Base-by-base conservation (phyloP, 2,888 invertebrate species). In the Alloscopus bannaensis region DNA sequence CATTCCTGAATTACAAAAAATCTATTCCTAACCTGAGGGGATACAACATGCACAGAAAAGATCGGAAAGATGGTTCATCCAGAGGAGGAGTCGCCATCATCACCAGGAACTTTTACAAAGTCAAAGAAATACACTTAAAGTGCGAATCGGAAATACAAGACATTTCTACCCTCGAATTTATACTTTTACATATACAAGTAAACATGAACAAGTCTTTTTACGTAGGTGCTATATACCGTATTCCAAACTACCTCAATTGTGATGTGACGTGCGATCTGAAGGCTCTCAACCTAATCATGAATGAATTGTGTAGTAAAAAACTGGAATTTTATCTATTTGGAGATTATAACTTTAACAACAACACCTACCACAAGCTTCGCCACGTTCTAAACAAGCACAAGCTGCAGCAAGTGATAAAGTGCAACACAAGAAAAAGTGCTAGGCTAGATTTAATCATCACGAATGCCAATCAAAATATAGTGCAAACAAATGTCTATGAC, bases 371-470 rank as follows among this genome's bases (percentile, higher is more conserved):
- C 26, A 64, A 42, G 36, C 26, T 64, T 24, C 24, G 45, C 16
- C 3, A 11, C 1, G 2, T n/a, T 0, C 1, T 64, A 1, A 6
- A 11, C 13, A 42, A 62, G 28, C 11, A 6, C 26, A 22, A 4
- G 24, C 16, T 36, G 8, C 1, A 16, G 4, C 64, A 64, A 64
- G n/a, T 64, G 11, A 45, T 64, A 2, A 20, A 42, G 8, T 22
- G n/a, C 24, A 24, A 64, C 3, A 64, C 64, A 1, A 64, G 64
- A 64, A 4, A 64, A 42, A 42, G 45, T 16, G 8, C 42, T 42
- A 26, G 13, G 1, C 64, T 64, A 0, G 64, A 64, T n/a, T 26
- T 24, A 4, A 64, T 64, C 4, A 64, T 64, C 2, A 64, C 64
- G 8, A 64, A 64, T 16, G 18, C 22, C 1, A 0, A 0, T 0